Evolutionary conservation across 2,113 vertebrate genomes (phyloP).

Genomic region (Bufo bufo): DNA sequence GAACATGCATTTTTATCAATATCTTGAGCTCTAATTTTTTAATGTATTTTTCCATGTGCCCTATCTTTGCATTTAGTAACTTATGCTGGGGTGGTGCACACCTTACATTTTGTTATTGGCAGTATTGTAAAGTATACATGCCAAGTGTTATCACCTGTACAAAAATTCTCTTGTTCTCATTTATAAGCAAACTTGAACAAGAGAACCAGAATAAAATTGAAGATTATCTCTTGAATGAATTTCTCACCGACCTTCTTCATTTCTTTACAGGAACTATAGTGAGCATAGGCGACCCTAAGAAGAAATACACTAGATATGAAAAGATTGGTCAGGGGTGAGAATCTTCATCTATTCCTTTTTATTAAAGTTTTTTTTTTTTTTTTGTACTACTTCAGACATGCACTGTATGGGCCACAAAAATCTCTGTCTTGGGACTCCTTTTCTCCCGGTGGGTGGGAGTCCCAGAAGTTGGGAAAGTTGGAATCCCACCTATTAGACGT

Average conservation of each 20-base stretch:
- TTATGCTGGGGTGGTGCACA: neutral
- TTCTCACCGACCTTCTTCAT: neutral
- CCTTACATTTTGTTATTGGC: neutral
- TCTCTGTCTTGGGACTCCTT: neutral
- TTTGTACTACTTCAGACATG: neutral
- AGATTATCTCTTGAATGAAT: too few species aligned
- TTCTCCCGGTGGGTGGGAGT: too few species aligned
- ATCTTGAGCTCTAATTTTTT: too few species aligned
- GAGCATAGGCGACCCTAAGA: slow-evolving; percentile 84
- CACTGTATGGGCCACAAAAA: neutral
- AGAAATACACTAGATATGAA: slow-evolving; percentile 84
- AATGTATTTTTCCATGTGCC: too few species aligned
- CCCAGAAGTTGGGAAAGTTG: too few species aligned
- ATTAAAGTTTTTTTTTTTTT: neutral
- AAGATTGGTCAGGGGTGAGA: slow-evolving; percentile 84
- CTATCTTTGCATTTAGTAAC: neutral
- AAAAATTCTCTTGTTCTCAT: neutral
- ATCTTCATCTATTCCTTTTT: neutral
- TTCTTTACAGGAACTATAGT: slow-evolving; percentile 78
- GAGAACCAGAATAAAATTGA: neutral
- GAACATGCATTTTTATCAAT: too few species aligned
- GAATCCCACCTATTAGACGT: too few species aligned
- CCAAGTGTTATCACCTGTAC: neutral
- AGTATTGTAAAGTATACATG: neutral
- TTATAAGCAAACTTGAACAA: neutral